Conservation (phyloP, 2,797 vertebrate genomes). For the Enteromius paludinosus region DNA sequence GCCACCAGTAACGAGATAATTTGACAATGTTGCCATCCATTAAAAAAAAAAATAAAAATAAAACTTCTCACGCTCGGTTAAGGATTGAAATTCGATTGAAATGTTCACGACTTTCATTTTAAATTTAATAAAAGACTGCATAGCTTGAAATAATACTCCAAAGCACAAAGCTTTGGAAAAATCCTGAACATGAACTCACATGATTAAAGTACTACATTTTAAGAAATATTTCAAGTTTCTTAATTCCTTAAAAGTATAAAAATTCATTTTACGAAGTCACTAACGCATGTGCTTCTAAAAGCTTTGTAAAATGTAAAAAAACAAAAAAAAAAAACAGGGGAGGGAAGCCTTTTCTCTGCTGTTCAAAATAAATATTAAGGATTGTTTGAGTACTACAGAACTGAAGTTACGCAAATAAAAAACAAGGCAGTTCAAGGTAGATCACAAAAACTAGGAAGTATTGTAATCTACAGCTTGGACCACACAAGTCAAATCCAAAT, state of each 20-base stretch:
- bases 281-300: background rate
- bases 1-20: slow-evolving; percentile 34
- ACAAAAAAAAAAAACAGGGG: too few relatives aligned
- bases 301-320: background rate
- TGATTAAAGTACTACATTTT: background rate
- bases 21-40: background rate
- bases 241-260: background rate
- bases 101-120: background rate
- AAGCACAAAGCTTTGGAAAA: background rate
- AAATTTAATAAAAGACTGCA: background rate
- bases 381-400: background rate
- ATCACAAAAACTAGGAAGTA: slow-evolving; percentile 7
- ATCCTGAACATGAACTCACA: background rate
- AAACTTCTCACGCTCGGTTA: background rate
- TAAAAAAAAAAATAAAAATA: background rate
- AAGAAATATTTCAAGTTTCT: background rate
- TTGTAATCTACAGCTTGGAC: background rate
- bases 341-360: background rate
- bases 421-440: background rate
- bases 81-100: background rate
- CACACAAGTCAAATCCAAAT: background rate
- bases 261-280: background rate
- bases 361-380: background rate
- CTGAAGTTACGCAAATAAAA: background rate
- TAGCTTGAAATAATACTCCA: background rate